These are phyloP conservation scores for Alligator mississippiensis DNA, from an alignment of 2,113 vertebrate genomes.

Conservation along the genomic window DNA sequence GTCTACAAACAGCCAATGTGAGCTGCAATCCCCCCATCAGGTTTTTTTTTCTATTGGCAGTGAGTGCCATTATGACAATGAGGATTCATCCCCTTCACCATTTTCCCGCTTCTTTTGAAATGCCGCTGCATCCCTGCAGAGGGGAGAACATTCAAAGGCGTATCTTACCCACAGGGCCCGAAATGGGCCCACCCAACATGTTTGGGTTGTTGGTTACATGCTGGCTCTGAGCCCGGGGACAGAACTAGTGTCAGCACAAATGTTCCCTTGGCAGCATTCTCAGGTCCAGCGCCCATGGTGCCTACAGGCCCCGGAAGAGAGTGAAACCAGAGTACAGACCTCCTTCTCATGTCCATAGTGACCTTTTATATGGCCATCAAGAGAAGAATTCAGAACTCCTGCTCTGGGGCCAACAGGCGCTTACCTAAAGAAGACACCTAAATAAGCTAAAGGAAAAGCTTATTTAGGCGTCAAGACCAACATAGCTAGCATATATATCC, in stretches of 20 bases:
- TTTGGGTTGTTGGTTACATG: not conserved
- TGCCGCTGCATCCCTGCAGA: not conserved
- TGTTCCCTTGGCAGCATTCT: not conserved
- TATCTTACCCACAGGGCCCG: not conserved
- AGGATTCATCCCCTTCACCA: not conserved
- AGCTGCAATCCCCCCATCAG: not conserved
- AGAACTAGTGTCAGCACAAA: not conserved
- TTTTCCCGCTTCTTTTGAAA: not conserved
- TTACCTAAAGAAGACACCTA: not conserved
- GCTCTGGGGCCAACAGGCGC: not conserved
- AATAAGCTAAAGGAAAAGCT: not conserved
- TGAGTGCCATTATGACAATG: not conserved
- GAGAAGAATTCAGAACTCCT: not conserved
- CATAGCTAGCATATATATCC: accelerated
- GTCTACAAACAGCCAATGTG: not conserved
- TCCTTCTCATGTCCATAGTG: not conserved
- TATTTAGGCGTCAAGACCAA: not conserved
- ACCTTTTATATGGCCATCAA: not conserved
- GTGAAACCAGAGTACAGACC: not conserved
- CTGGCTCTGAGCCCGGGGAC: not conserved
- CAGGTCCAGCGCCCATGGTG: no score
- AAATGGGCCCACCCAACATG: not conserved
- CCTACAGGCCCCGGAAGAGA: not conserved
- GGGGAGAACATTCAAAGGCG: not conserved
- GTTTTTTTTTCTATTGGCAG: not conserved